Base-by-base conservation (phyloP, 2,888 invertebrate species). In the Drosophila anomelani region DNA sequence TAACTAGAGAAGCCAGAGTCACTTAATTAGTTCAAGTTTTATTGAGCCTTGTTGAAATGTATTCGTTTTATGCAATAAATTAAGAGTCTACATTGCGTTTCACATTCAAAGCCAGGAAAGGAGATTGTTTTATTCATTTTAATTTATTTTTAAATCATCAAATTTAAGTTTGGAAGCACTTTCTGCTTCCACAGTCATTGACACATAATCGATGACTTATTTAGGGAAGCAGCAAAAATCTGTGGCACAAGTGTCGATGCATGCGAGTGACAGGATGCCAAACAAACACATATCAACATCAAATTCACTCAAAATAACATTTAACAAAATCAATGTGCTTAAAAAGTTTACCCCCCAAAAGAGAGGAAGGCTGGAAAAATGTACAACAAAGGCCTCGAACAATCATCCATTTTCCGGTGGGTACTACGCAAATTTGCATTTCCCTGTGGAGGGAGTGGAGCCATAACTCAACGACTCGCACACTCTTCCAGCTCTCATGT, bases 1-100 rank as follows among this genome's bases (percentile, higher is more conserved):
- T 36, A 36, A 29, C 29, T 2, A 15, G n/a, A 9, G 23, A 36
- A 39, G 36, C 53, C 62, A 44, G 58, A 54, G 53, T 57, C 54
- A 39, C 70, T 61, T 54, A 55, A 56, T 75, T 61, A 79, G 86
- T 81, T 83, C 86, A 83, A 83, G 86, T 83, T 83, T 83, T 83
- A 86, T 84, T 84, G 87, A 74, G 74, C 78, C 67, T 68, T 73
- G 62, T 76, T 68, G 38, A 68, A 61, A 81, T 60, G 63, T 68
- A 71, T 80, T 80, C 67, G 39, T 56, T 73, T 75, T 74, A 62
- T 73, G 81, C 81, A 84, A 84, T 84, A 84, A 86, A 83, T 73
- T 70, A 67, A 75, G 76, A 76, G 79, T 78, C 80, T 58, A 66
- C 69, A 71, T 60, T 59, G 77, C 47, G 59, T 62, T 74, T 60